phyloP scores from a whole-genome alignment of 2,113 vertebrate species.

The Gadus macrocephalus region DNA sequence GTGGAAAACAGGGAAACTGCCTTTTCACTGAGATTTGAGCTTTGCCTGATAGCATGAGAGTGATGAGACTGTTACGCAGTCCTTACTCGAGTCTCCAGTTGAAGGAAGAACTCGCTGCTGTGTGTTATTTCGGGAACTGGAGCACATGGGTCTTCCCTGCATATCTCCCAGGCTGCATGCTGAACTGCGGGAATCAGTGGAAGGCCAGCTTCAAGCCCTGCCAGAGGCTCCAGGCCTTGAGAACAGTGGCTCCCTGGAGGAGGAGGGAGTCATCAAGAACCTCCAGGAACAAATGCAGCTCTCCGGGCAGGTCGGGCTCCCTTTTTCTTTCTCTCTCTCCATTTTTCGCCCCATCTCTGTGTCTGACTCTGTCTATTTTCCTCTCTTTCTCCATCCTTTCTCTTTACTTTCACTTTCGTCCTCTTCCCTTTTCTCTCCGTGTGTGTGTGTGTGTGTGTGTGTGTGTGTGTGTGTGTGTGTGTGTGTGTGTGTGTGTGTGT shows the following conservation, averaged over 20 bases:
- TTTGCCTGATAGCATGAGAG: no score
- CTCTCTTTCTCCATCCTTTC: not conserved
- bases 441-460: no score
- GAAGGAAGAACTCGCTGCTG: no score
- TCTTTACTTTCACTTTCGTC: not conserved
- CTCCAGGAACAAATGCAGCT: slow-evolving; percentile 84
- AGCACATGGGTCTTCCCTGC: not conserved
- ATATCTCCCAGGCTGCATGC: slow-evolving; percentile 73
- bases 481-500: not conserved
- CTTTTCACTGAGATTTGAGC: no score
- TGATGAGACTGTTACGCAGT: no score
- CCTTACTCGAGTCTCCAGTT: no score
- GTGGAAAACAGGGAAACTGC: no score
- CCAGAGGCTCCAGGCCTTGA: slow-evolving; percentile 54
- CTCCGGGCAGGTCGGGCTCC: slow-evolving; percentile 71
- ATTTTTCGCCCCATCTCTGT: not conserved
- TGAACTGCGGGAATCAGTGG: slow-evolving; percentile 79
- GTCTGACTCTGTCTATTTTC: not conserved
- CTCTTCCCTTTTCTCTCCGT: not conserved
- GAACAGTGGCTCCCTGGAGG: slow-evolving; percentile 57
- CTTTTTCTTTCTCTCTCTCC: not conserved
- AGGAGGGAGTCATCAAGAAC: slow-evolving; percentile 72
- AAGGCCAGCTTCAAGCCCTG: slow-evolving; percentile 80
- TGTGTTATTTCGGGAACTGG: no score
- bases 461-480: no score